Evolutionary conservation across 2,797 vertebrate species (phyloP).

Genomic region (Gallinago stenura): DNA sequence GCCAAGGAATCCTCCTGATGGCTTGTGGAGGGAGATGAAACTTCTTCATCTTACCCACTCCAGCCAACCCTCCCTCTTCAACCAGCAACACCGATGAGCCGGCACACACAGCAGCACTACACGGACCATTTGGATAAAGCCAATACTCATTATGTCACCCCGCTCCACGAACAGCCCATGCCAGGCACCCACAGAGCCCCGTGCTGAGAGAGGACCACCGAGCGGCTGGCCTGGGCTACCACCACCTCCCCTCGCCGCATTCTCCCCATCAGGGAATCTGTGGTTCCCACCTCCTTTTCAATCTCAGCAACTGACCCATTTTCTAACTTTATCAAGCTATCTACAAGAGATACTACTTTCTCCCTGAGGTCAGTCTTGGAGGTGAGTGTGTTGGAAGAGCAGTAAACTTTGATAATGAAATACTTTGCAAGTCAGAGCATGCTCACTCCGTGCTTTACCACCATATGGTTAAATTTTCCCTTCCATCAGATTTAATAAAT

Average conservation of each 20-base stretch:
- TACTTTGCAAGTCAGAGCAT: neutral
- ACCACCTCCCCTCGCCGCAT: fast-evolving
- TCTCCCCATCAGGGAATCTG: neutral
- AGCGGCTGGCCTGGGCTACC: neutral
- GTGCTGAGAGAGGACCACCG: fast-evolving
- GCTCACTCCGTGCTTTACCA: neutral
- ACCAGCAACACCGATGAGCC: neutral
- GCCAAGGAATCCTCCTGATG: neutral
- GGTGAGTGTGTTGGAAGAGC: neutral
- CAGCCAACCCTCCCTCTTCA: fast-evolving
- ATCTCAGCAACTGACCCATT: neutral
- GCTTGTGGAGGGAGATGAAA: neutral
- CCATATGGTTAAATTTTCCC: slow-evolving; percentile 45
- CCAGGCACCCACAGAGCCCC: fast-evolving
- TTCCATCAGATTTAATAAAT: slow-evolving; percentile 63
- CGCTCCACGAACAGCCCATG: fast-evolving
- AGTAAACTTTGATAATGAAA: neutral
- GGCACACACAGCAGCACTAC: neutral
- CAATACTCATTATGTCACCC: fast-evolving
- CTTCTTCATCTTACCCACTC: neutral
- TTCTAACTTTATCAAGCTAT: neutral
- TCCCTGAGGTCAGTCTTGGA: neutral
- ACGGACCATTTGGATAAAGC: fast-evolving
- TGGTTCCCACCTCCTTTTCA: neutral
- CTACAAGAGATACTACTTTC: neutral